Base-by-base conservation (phyloP, 2,888 invertebrate species). In the Eulithis testata region DNA sequence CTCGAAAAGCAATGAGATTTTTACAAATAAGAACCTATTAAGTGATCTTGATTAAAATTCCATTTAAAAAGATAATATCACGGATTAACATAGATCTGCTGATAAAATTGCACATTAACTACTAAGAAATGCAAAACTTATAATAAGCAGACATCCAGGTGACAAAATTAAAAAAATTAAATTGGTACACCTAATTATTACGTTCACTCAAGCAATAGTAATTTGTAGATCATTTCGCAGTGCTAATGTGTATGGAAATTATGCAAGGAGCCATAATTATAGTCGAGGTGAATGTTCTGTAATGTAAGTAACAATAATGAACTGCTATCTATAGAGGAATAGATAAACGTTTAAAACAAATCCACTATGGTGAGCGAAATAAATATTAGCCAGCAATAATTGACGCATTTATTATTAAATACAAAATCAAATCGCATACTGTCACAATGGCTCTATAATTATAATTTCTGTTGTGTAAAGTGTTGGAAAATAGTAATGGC, bases 171-270 rank as follows among this genome's bases (percentile, higher is more conserved):
- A 88, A 86, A 83, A 74, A 79, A 82, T 86, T 59, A 60, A 89
- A 90, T 88, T 88, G 87, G 80, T 50, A 56, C 70, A 75, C 75
- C 49, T 77, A 81, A 83, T 88, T 89, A 89, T 89, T 87, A 87
- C 82, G 82, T 82, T 81, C 82, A 83, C 82, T 83, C 81, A 77
- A 74, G 84, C 83, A 76, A 81, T 79, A 84, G 89, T 86, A 88
- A 90, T 88, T 90, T 88, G 87, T 84, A 87, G 88, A 89, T 87
- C 84, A 87, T 88, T 88, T 85, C 78, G 86, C 86, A 84, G 84
- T 85, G 88, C 86, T 89, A 90, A 91, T 89, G 91, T 86, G 83
- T 84, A 86, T 87, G 87, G 85, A 90, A 89, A 89, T 89, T 90
- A 90, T 86, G 87, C 86, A 87, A 88, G 88, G 83, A 88, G 83